phyloP scores from a whole-genome alignment of 2,888 invertebrate species.

The Aspidapion aeneum region DNA sequence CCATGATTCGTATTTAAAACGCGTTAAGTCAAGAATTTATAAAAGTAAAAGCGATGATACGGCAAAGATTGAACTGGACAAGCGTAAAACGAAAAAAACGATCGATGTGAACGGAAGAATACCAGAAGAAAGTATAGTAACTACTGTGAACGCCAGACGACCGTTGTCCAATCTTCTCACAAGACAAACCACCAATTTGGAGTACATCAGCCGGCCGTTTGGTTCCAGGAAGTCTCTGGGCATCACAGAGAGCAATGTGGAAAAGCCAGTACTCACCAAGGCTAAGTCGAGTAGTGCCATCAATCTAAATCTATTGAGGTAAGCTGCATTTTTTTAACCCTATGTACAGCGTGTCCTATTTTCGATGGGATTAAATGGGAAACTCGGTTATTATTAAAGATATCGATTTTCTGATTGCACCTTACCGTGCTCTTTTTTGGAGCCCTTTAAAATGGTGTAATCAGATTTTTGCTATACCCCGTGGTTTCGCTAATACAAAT shows the following conservation, averaged over 20 bases:
- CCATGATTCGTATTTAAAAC: constrained; percentile 42
- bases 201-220: constrained; percentile 36
- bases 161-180: constrained; percentile 27
- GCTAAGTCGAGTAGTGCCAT: constrained; percentile 49
- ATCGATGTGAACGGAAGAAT: constrained; percentile 23
- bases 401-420: too few species aligned
- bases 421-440: too few species aligned
- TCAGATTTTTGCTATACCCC: too few species aligned
- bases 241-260: constrained; percentile 28
- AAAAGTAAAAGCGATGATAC: constrained; percentile 39
- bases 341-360: too few species aligned
- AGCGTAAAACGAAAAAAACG: constrained; percentile 22
- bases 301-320: constrained; percentile 42
- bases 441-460: too few species aligned
- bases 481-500: too few species aligned
- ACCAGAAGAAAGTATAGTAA: constrained; percentile 22
- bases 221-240: constrained; percentile 37
- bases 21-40: constrained; percentile 47
- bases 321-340: too few species aligned
- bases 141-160: constrained; percentile 14
- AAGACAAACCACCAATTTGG: constrained; percentile 47
- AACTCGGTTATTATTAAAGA: too few species aligned
- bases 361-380: too few species aligned
- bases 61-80: constrained; percentile 38
- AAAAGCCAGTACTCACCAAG: constrained; percentile 43